Percentiles rank a stretch among this genome's conserved stretches.
phyloP scores from a whole-genome alignment of 2,113 vertebrate species.

The Vulpes ferrilata region DNA sequence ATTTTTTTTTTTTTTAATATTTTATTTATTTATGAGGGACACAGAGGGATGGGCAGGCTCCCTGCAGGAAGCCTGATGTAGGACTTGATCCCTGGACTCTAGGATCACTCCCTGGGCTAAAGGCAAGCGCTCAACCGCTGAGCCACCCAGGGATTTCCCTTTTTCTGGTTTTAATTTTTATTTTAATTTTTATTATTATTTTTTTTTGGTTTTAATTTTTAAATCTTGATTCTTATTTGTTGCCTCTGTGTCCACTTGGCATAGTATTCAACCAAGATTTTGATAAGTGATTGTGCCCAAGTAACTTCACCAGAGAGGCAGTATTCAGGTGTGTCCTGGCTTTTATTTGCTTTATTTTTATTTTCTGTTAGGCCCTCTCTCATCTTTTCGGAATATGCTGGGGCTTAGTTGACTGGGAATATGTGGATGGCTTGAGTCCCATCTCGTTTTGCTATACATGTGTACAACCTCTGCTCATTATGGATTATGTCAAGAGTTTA shows the following conservation, averaged over 20 bases:
- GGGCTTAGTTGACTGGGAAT: neutral
- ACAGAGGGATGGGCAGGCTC: too few relatives aligned
- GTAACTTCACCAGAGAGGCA: neutral
- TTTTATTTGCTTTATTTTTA: constrained; percentile 23
- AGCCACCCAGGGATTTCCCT: too few relatives aligned
- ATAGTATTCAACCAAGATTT: neutral
- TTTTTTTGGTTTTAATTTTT: neutral
- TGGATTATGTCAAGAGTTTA: neutral
- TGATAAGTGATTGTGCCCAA: neutral
- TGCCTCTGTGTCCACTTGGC: neutral
- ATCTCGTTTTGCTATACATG: neutral
- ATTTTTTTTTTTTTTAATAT: neutral
- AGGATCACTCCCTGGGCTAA: too few relatives aligned
- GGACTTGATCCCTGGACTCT: too few relatives aligned
- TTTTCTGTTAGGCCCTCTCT: neutral
- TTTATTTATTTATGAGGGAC: too few relatives aligned
- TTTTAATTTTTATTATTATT: too few relatives aligned
- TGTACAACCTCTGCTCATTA: neutral
- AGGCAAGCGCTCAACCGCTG: too few relatives aligned
- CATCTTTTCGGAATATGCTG: neutral
- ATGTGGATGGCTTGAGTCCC: neutral
- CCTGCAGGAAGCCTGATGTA: too few relatives aligned
- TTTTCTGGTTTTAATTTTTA: neutral
- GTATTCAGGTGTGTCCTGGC: neutral
- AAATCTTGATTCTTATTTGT: neutral